A percentile compares a stretch with the other conserved stretches of the same genome.
phyloP scores from a whole-genome alignment of 2,113 vertebrate species.

The Spea multiplicata region DNA sequence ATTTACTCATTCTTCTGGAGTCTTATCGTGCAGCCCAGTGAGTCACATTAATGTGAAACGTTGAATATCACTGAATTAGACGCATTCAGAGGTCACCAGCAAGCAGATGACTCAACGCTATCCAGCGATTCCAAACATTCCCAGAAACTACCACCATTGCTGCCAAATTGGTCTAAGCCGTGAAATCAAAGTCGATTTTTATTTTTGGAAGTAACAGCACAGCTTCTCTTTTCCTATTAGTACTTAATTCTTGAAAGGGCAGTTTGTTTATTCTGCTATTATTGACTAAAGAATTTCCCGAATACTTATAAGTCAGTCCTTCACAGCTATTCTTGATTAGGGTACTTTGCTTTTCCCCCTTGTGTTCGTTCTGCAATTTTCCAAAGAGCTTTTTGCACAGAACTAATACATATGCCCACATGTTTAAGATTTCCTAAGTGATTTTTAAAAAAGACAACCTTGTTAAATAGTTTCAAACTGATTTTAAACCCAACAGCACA shows the following conservation, averaged over 20 bases:
- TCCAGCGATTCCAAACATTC: background rate
- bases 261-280: conserved; percentile 1
- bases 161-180: background rate
- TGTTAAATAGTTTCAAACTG: too few species aligned
- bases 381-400: too few species aligned
- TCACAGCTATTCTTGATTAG: background rate
- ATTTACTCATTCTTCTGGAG: too few species aligned
- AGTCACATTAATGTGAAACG: background rate
- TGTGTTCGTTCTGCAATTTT: too few species aligned
- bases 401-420: too few species aligned
- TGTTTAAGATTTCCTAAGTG: too few species aligned
- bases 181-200: background rate
- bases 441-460: too few species aligned
- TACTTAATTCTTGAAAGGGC: background rate
- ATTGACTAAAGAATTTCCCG: background rate
- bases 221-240: background rate
- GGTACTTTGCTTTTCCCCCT: too few species aligned
- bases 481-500: too few species aligned
- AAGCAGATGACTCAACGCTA: background rate
- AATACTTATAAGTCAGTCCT: background rate
- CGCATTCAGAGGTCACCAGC: background rate
- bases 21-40: too few species aligned
- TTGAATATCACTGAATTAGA: background rate
- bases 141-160: background rate
- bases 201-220: background rate